Conservation (phyloP, 1,140 invertebrate genomes). For the Dendroctonus valens region DNA sequence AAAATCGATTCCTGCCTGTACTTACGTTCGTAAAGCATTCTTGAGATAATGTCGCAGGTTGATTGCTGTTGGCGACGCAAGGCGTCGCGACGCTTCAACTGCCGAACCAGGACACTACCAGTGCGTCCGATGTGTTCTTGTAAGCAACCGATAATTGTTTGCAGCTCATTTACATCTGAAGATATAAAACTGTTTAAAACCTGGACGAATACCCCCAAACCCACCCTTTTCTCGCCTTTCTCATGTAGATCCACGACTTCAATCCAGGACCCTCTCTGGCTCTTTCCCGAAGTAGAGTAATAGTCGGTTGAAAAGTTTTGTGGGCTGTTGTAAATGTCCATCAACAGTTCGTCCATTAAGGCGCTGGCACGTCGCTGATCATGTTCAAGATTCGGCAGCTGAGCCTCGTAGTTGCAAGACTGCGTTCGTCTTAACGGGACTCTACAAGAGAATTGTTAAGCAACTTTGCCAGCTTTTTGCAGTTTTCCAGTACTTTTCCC, state of each 20-base stretch:
- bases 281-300: conserved; percentile 46
- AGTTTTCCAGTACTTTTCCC: neutral
- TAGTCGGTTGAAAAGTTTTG: conserved; percentile 41
- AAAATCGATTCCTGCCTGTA: conserved; percentile 17
- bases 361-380: conserved; percentile 39
- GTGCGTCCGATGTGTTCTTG: conserved; percentile 28
- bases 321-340: conserved; percentile 44
- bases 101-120: conserved; percentile 41
- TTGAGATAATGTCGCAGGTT: conserved; percentile 45
- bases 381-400: conserved; percentile 20
- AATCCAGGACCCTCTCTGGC: conserved; percentile 38
- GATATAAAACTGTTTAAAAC: neutral
- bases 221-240: conserved; percentile 37
- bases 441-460: conserved; percentile 3
- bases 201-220: conserved; percentile 3
- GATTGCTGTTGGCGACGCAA: conserved; percentile 47
- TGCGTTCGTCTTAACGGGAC: conserved; percentile 3
- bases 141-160: conserved; percentile 22
- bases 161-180: conserved; percentile 33
- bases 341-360: conserved; percentile 44
- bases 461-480: neutral
- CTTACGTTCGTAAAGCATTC: conserved; percentile 43
- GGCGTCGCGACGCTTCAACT: conserved; percentile 48
- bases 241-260: conserved; percentile 36
- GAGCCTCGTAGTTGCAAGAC: conserved; percentile 10